phyloP scores from a whole-genome alignment of 2,888 invertebrate genomes.

The Lepidocyrtinus sp. region DNA sequence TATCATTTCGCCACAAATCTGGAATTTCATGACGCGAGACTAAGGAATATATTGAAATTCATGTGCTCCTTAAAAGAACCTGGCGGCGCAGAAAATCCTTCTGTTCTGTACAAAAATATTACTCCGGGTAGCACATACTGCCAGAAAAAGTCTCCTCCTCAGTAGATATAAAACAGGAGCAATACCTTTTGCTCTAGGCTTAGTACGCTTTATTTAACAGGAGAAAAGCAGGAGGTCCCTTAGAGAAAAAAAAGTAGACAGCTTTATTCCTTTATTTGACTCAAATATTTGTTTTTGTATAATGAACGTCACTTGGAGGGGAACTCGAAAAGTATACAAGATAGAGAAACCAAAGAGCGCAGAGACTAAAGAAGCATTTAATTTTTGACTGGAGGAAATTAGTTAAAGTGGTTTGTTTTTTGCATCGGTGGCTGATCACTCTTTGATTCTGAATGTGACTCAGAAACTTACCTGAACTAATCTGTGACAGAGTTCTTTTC shows the following conservation, averaged over 20 bases:
- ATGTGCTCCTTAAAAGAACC: slow-evolving; percentile 19
- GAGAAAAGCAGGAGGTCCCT: neutral
- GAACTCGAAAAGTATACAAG: no score
- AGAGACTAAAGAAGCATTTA: no score
- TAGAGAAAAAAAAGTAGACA: neutral
- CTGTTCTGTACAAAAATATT: slow-evolving; percentile 14
- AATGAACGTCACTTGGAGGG: neutral
- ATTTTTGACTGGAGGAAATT: no score
- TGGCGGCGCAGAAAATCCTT: slow-evolving; percentile 42
- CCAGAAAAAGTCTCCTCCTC: no score
- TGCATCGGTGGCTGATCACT: no score
- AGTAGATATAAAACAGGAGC: neutral
- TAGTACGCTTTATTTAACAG: slow-evolving; percentile 29
- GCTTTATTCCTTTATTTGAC: neutral
- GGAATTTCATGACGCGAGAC: neutral
- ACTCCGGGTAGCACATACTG: no score
- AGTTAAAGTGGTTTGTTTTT: no score
- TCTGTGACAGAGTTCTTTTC: no score
- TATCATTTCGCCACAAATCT: slow-evolving; percentile 11
- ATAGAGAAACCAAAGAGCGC: no score
- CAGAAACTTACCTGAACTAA: no score
- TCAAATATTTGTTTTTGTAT: neutral
- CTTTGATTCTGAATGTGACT: no score
- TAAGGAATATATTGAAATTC: slow-evolving; percentile 26
- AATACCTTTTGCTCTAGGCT: neutral